phyloP scores from a whole-genome alignment of 2,888 invertebrate genomes.

The Pilophorus perplexus region DNA sequence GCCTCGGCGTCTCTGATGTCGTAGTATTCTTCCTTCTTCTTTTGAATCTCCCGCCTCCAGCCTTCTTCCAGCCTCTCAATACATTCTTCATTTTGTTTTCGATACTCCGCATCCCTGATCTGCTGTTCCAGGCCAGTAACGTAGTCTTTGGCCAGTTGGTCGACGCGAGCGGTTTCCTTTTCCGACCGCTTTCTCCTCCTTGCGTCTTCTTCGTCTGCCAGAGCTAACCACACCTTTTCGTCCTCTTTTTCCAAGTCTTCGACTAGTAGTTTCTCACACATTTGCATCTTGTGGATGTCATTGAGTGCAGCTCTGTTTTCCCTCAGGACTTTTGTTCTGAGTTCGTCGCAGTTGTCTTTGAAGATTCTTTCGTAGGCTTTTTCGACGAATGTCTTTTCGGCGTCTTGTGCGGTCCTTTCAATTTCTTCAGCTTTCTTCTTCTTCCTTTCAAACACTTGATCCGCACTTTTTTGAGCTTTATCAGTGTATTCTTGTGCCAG shows the following conservation, averaged over 20 bases:
- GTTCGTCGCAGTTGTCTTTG: conserved; percentile 28
- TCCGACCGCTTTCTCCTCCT: background rate
- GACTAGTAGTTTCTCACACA: conserved; percentile 27
- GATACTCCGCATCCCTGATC: background rate
- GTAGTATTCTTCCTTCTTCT: background rate
- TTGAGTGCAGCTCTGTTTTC: conserved; percentile 9
- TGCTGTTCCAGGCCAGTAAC: background rate
- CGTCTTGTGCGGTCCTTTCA: background rate
- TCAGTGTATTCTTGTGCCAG: conserved; percentile 39
- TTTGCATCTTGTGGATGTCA: conserved; percentile 37
- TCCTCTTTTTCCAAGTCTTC: conserved; percentile 30
- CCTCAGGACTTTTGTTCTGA: conserved; percentile 3
- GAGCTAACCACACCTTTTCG: conserved; percentile 24
- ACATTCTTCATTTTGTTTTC: conserved; percentile 5
- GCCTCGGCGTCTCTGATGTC: background rate
- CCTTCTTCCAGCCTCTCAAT: conserved; percentile 10
- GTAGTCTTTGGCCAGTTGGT: background rate
- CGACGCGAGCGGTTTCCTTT: background rate
- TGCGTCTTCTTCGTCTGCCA: background rate
- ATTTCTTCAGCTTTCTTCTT: conserved; percentile 36
- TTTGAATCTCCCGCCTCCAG: background rate
- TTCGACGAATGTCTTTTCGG: conserved; percentile 17
- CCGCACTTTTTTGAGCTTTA: conserved; percentile 37
- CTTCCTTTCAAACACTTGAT: conserved; percentile 18
- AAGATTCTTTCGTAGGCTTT: conserved; percentile 15